Percentiles rank a stretch among this genome's conserved stretches.
Evolutionary conservation across 2,888 invertebrate genomes (phyloP).

Genomic region (Eudasyphora cyanicolor): DNA sequence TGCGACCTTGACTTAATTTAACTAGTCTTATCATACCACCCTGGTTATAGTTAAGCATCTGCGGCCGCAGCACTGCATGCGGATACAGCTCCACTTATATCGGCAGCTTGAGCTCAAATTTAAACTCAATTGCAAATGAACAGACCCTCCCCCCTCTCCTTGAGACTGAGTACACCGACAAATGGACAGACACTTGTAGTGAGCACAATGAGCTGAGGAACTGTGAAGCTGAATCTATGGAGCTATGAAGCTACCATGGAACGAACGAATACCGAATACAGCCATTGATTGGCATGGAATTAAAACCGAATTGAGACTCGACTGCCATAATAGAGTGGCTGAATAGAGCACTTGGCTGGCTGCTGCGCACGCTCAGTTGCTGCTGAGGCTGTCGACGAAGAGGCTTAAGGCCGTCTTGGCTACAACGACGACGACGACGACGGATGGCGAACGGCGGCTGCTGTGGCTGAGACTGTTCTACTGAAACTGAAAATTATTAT

Average conservation of each 20-base stretch:
- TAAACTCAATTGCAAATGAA: background rate
- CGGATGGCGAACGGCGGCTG: too few species aligned
- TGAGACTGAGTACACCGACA: background rate
- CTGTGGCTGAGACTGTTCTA: background rate
- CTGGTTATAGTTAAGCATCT: too few species aligned
- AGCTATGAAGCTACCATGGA: background rate
- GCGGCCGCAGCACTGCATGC: background rate
- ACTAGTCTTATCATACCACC: too few species aligned
- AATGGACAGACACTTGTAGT: background rate
- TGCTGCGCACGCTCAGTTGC: constrained; percentile 30
- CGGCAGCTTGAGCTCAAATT: background rate
- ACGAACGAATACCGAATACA: background rate
- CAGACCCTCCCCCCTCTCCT: background rate
- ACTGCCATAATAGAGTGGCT: constrained; percentile 4
- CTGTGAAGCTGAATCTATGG: background rate
- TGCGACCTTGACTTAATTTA: too few species aligned
- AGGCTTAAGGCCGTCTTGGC: background rate
- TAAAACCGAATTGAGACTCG: background rate
- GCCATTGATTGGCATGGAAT: constrained; percentile 5
- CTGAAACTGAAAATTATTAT: constrained; percentile 24
- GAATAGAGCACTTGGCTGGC: background rate
- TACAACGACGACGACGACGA: background rate
- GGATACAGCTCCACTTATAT: background rate
- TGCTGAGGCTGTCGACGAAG: background rate
- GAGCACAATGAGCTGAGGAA: background rate